A percentile compares a stretch with the other conserved stretches of the same genome.
phyloP scores from a whole-genome alignment of 1,140 invertebrate genomes.

The Berghia stephanieae region DNA sequence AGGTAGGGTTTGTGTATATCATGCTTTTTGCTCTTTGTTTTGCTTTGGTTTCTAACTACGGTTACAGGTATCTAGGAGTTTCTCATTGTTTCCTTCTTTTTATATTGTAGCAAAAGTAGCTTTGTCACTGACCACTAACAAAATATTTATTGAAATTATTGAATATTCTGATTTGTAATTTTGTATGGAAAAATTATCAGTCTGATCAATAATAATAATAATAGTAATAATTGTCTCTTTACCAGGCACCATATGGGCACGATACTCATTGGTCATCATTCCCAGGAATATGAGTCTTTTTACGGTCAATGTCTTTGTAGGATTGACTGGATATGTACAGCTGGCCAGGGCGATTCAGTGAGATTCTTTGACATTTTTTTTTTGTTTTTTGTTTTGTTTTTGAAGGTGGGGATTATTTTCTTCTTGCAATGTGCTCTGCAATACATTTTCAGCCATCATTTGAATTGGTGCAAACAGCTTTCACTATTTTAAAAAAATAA shows the following conservation, averaged over 20 bases:
- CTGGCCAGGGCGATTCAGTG: slow-evolving; percentile 61
- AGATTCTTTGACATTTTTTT: not conserved
- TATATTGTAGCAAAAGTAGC: no score
- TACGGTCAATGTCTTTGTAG: slow-evolving; percentile 93
- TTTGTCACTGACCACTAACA: no score
- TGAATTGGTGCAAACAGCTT: no score
- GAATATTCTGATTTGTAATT: not conserved
- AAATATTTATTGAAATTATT: not conserved
- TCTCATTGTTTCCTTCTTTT: not conserved
- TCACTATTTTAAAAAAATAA: no score
- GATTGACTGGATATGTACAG: slow-evolving; percentile 83
- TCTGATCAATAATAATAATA: not conserved
- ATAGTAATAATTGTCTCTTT: not conserved
- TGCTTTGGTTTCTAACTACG: no score
- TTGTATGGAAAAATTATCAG: not conserved
- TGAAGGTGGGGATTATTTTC: not conserved
- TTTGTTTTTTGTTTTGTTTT: not conserved
- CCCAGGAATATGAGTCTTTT: slow-evolving; percentile 94
- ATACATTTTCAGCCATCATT: no score
- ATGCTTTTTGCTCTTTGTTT: no score
- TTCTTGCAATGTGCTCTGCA: not conserved
- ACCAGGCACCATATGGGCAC: slow-evolving; percentile 71
- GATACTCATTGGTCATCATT: slow-evolving; percentile 93
- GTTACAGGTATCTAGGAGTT: not conserved
- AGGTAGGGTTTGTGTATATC: no score